These are phyloP conservation scores for Axinella damicornis DNA, from an alignment of 37 sponge, comb jelly and placozoan species.

Conservation along the genomic window DNA sequence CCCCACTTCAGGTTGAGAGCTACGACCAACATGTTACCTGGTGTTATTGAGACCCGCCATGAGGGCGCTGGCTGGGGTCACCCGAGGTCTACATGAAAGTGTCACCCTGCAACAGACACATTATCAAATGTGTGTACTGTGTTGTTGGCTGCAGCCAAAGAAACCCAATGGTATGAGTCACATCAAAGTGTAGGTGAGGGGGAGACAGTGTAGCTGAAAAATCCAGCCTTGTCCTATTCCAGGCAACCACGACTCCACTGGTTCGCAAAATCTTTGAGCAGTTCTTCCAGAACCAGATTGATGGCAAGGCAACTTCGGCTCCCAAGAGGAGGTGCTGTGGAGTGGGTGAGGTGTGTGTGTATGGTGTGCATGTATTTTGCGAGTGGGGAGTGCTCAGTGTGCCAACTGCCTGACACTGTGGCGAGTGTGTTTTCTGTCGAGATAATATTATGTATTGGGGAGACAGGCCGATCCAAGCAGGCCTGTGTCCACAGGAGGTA, in stretches of 20 bases:
- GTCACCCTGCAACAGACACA: no score
- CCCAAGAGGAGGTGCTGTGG: conserved; percentile 77
- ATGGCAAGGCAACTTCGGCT: conserved; percentile 53
- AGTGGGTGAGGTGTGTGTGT: conserved; percentile 84
- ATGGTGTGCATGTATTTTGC: no score
- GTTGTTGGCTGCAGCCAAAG: no score
- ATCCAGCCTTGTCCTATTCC: no score
- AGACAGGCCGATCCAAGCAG: conserved; percentile 80
- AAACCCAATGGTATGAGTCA: no score
- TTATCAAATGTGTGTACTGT: no score
- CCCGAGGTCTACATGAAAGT: no score
- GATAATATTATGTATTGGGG: conserved; percentile 92
- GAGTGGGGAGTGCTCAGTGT: no score
- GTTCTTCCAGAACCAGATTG: conserved; percentile 85
- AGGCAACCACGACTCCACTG: conserved; percentile 88
- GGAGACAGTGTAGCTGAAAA: no score
- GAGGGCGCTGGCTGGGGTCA: conserved; percentile 86
- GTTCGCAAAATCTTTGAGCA: conserved; percentile 83
- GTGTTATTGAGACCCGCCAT: conserved; percentile 76
- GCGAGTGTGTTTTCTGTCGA: conserved; percentile 73
- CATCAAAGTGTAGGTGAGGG: no score
- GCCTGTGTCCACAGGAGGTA: conserved; percentile 79
- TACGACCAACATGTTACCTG: conserved; percentile 80
- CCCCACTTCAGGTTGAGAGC: conserved; percentile 75
- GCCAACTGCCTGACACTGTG: conserved; percentile 90